phyloP scores from a whole-genome alignment of 2,888 invertebrate species.

The Yponomeuta plumbellus region DNA sequence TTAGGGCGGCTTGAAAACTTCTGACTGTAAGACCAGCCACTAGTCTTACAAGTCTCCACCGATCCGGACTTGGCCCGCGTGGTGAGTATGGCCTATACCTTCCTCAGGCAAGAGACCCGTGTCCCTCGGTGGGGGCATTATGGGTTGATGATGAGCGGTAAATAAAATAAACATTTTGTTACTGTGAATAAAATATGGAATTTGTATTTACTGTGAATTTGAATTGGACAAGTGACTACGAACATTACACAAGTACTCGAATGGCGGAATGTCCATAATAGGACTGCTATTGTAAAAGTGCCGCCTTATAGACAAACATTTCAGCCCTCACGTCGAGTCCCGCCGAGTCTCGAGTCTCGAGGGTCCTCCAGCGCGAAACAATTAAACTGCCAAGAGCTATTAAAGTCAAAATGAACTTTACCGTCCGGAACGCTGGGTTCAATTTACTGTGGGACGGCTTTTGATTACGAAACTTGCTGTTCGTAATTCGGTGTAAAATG shows the following conservation, averaged over 20 bases:
- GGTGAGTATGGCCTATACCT: too few species aligned
- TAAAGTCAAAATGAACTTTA: slow-evolving; percentile 5
- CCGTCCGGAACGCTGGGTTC: background rate
- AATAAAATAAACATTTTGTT: too few species aligned
- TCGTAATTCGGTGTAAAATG: background rate
- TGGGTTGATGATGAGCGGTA: too few species aligned
- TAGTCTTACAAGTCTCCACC: too few species aligned
- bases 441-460: background rate
- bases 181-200: too few species aligned
- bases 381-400: background rate
- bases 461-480: background rate
- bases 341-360: background rate
- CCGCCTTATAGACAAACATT: background rate
- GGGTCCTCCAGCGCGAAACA: background rate
- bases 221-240: too few species aligned
- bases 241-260: background rate
- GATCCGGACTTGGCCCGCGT: too few species aligned
- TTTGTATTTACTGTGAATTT: too few species aligned
- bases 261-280: background rate
- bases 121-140: too few species aligned
- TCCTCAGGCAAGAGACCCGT: too few species aligned
- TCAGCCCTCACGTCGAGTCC: background rate
- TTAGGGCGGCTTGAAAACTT: too few species aligned
- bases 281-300: background rate
- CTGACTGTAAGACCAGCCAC: too few species aligned